Percentiles rank a stretch among this genome's conserved stretches.
These are phyloP conservation scores for Merluccius polli DNA, from an alignment of 2,797 vertebrate species.

Conservation along the genomic window DNA sequence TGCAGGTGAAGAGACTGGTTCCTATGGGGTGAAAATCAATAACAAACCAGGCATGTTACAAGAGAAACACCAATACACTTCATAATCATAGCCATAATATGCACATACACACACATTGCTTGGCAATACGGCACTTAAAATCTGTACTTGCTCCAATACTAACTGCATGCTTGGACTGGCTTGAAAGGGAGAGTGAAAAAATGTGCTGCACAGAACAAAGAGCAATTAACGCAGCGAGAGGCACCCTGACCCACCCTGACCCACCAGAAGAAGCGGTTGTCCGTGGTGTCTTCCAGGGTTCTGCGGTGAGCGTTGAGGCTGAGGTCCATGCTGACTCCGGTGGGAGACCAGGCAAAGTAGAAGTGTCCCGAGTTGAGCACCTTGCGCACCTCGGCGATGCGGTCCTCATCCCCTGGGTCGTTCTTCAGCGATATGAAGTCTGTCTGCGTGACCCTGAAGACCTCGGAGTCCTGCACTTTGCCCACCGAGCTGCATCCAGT, in stretches of 20 bases:
- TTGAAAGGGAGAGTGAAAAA: too few species aligned
- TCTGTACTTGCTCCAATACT: too few species aligned
- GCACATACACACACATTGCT: background rate
- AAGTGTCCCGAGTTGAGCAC: slow-evolving; percentile 95
- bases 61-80: background rate
- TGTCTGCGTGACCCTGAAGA: slow-evolving; percentile 95
- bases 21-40: slow-evolving; percentile 63
- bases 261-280: slow-evolving; percentile 98
- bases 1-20: slow-evolving; percentile 96
- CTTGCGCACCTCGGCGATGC: slow-evolving; percentile 90
- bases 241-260: slow-evolving; percentile 19
- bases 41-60: background rate
- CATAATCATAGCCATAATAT: background rate
- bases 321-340: slow-evolving; percentile 88
- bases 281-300: slow-evolving; percentile 87
- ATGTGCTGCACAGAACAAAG: too few species aligned
- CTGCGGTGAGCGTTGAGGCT: slow-evolving; percentile 94
- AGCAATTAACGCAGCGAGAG: background rate
- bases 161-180: background rate
- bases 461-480: slow-evolving; percentile 97
- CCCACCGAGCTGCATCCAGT: slow-evolving; percentile 98
- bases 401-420: slow-evolving; percentile 89
- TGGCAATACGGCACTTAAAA: too few species aligned
- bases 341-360: slow-evolving; percentile 94
- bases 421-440: slow-evolving; percentile 88